Evolutionary conservation across 1,140 invertebrate species (phyloP).

Genomic region (Drosophila auraria): DNA sequence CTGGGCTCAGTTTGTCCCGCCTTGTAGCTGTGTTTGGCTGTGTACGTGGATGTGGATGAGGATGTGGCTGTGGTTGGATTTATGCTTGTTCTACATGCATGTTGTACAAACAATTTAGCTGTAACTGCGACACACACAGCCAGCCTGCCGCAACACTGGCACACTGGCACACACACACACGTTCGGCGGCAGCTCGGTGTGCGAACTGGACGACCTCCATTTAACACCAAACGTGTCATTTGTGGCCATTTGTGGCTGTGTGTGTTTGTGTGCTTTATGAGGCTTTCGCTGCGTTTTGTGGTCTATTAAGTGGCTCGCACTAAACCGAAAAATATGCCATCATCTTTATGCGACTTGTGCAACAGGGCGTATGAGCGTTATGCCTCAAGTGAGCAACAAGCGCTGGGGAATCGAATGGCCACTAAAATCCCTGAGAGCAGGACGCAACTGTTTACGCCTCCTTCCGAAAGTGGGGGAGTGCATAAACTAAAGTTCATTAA

Average conservation of each 20-base stretch:
- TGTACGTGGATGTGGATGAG: constrained; percentile 28
- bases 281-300: constrained; percentile 72
- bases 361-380: constrained; percentile 61
- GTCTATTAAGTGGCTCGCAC: constrained; percentile 78
- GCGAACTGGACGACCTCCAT: constrained; percentile 72
- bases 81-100: constrained; percentile 82
- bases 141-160: constrained; percentile 29
- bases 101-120: constrained; percentile 82
- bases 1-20: constrained; percentile 51
- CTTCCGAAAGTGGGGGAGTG: constrained; percentile 8
- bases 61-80: constrained; percentile 62
- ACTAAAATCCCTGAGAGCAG: constrained; percentile 60
- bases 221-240: constrained; percentile 83
- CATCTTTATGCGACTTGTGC: constrained; percentile 70
- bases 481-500: constrained; percentile 69
- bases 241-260: constrained; percentile 70
- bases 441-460: constrained; percentile 39
- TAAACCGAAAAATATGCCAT: constrained; percentile 75
- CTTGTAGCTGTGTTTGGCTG: background rate
- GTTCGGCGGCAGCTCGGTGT: constrained; percentile 31
- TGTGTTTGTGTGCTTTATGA: constrained; percentile 51
- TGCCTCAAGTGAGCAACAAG: constrained; percentile 73
- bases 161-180: constrained; percentile 11
- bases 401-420: constrained; percentile 40
- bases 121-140: constrained; percentile 63